Evolutionary conservation across 1,140 invertebrate genomes (phyloP), one percentile per base, ranked within the genome.

Genomic region (Diorhabda carinulata): DNA sequence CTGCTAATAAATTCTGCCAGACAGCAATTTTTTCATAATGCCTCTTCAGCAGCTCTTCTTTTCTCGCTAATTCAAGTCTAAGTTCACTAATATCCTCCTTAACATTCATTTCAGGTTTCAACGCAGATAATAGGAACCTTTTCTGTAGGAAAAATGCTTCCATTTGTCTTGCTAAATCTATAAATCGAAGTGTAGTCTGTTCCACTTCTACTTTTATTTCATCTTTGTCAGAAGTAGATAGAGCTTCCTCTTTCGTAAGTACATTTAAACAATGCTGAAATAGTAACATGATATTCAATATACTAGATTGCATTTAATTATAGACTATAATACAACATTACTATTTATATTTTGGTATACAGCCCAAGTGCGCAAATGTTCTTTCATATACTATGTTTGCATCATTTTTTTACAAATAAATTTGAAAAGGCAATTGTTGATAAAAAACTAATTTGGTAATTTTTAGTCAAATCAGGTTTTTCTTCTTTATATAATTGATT

Each of bases 71-170:
- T 81, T 98, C 95, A 57, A 88, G 83, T 75, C 89, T 89, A 9
- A 97, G 82, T 77, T 97, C 95, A 69, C 86, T 88, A 74, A 94
- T 94, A 78, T 97, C 95, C 83, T 98, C 95, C 83, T 94, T 94
- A 2, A 97, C 86, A 68, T 96, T 87, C 73, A 96, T 86, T 81
- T 97, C 95, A 0, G 95, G 95, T 80, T 97, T 97, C 63, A 96
- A 84, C 0, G 91, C 92, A 2, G 95, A 96, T 2, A 98, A 82
- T 0, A 97, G 83, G 78, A 97, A 92, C 77, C 95, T 84, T 81
- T 97, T 96, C 80, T 96, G 94, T 2, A 98, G 80, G 78, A 98
- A 98, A 80, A 95, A 97, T 2, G 92, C 92, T 82, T 98, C 95
- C 89, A 97, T 93, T 83, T 96, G 92, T 43, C 94, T 85, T 1